Base-by-base conservation (phyloP, 2,113 vertebrate genomes). In the Sinocyclocheilus maitianheensis region DNA sequence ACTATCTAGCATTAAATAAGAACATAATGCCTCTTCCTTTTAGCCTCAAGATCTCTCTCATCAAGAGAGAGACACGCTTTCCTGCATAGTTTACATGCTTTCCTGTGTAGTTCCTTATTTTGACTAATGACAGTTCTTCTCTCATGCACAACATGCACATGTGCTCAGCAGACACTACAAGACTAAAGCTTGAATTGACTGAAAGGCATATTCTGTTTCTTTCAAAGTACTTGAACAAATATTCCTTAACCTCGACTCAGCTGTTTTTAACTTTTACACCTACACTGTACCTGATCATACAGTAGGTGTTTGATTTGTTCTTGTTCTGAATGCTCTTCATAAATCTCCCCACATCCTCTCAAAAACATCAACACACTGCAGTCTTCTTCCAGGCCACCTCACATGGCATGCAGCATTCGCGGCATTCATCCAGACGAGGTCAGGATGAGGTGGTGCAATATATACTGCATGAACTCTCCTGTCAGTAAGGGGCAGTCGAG, bases 401-500 rank as follows among this genome's bases (percentile, higher is more conserved):
- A 81, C 58, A 24, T 20, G 40, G 60, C 46, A 79, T 5, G 11
- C n/a, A 53, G 65, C 43, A 11, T 18, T 65, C 58, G 7, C 18
- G 22, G 67, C 43, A 11, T n/a, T 75, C 58, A 48, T 12, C 63
- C 53, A 88, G 84, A 77, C 16, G 5, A 89, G 74, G 79, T 62
- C 69, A 86, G 40, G 30, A 40, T 77, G 85, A n/a, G 14, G 87
- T 22, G 43, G 51, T 4, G 4, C 78, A 53, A 85, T 88, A 83
- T 91, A 91, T 89, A 87, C 78, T 81, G 78, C 67, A 90, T 84
- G 79, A 81, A 71, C 14, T 40, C 69, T 34, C 58, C 67, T 69
- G 77, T 65, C 40, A 77, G 74, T 86, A 63, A 34, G 34, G 81
- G 77, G 78, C 58, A 77, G 85, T 71, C 46, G 20, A 81, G 65